These are phyloP conservation scores for Sebastes taczanowskii DNA, from an alignment of 2,797 vertebrate genomes.

Conservation along the genomic window DNA sequence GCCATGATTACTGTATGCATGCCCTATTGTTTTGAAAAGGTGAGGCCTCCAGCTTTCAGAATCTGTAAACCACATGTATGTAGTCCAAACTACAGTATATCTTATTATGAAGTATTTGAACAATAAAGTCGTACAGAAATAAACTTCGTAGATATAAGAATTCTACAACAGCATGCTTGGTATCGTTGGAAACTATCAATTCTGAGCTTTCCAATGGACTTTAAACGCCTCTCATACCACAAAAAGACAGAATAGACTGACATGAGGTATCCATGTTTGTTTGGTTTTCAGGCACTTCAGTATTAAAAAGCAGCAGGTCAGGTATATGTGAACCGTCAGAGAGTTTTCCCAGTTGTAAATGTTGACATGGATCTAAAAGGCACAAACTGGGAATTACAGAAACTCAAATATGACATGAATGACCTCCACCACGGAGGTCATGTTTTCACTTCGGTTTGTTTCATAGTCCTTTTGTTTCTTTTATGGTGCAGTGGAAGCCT, in stretches of 20 bases:
- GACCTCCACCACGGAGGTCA: background rate
- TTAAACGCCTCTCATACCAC: no score
- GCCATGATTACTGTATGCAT: no score
- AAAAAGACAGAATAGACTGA: background rate
- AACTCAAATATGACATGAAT: background rate
- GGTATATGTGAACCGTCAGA: background rate
- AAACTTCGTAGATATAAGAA: no score
- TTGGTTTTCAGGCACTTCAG: background rate
- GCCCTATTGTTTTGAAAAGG: no score
- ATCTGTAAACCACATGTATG: background rate
- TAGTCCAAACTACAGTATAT: background rate
- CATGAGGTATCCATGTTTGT: background rate
- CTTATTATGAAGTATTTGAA: no score
- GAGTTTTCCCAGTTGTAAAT: background rate
- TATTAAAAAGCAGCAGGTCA: background rate
- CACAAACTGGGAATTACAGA: background rate
- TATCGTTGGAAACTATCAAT: no score
- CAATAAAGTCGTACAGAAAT: no score
- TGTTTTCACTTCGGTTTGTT: background rate
- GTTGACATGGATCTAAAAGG: background rate
- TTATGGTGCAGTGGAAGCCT: no score
- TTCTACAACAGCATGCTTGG: no score
- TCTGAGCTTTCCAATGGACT: no score
- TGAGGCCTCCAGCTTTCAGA: background rate
- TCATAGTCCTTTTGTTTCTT: no score